phyloP scores from a whole-genome alignment of 2,888 invertebrate species.

The Lathronympha strigana region DNA sequence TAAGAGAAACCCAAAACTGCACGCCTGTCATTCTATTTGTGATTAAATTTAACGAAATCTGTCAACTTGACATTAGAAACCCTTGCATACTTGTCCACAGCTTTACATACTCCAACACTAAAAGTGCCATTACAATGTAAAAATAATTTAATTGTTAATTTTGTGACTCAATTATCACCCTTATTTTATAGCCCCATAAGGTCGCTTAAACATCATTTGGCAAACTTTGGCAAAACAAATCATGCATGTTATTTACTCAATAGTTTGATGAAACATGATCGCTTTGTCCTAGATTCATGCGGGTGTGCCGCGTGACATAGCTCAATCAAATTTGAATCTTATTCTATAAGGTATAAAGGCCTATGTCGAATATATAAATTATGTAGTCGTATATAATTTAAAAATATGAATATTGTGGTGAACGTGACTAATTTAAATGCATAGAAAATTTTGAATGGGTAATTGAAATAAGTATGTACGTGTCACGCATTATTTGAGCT shows the following conservation, averaged over 20 bases:
- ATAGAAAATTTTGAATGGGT: slow-evolving; percentile 15
- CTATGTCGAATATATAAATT: neutral
- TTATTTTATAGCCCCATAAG: neutral
- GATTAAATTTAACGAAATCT: slow-evolving; percentile 12
- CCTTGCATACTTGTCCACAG: slow-evolving; percentile 11
- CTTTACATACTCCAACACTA: slow-evolving; percentile 14
- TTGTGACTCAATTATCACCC: neutral
- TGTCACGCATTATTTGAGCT: neutral
- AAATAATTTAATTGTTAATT: neutral
- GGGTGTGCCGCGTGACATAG: neutral
- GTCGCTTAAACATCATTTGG: neutral
- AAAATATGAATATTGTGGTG: slow-evolving; percentile 3
- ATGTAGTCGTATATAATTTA: slow-evolving; percentile 5
- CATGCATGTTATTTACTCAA: slow-evolving; percentile 24
- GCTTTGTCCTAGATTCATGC: slow-evolving; percentile 19
- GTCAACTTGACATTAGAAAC: slow-evolving; percentile 10
- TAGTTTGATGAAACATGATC: slow-evolving; percentile 16
- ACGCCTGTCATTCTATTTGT: slow-evolving; percentile 6
- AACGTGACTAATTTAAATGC: slow-evolving; percentile 28
- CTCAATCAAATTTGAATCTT: neutral
- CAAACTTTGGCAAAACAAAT: neutral
- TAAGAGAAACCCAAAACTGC: slow-evolving; percentile 19
- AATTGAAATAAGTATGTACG: slow-evolving; percentile 10
- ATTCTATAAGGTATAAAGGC: neutral
- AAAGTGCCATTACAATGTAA: slow-evolving; percentile 4